Conservation (phyloP, 2,888 invertebrate species). For the Parnassius apollo region DNA sequence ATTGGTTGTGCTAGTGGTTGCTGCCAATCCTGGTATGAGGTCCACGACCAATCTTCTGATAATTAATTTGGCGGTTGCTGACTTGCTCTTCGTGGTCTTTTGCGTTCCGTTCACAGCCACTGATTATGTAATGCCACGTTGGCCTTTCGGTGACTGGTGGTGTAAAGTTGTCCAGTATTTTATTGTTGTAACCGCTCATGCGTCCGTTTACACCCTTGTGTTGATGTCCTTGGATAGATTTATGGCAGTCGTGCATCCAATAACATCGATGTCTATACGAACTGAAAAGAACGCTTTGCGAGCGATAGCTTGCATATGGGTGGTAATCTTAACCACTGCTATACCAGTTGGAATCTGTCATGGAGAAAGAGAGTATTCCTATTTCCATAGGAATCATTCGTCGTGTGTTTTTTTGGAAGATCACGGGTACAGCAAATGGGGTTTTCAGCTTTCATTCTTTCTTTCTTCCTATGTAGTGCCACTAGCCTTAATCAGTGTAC, state of each 20-base stretch:
- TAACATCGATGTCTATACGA: constrained; percentile 91
- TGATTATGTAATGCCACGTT: constrained; percentile 91
- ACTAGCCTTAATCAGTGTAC: constrained; percentile 89
- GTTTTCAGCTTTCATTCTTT: constrained; percentile 91
- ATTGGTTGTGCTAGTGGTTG: constrained; percentile 93
- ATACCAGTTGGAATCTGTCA: constrained; percentile 89
- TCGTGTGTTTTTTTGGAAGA: constrained; percentile 86
- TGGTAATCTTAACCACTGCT: constrained; percentile 88
- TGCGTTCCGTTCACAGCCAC: constrained; percentile 97
- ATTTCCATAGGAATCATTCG: constrained; percentile 83
- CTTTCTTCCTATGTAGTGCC: constrained; percentile 94
- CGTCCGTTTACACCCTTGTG: constrained; percentile 95
- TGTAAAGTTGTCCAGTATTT: constrained; percentile 95
- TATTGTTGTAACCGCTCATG: constrained; percentile 95
- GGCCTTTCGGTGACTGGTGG: constrained; percentile 95
- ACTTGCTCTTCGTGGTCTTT: constrained; percentile 94
- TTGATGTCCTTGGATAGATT: constrained; percentile 96
- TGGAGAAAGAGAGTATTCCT: constrained; percentile 86
- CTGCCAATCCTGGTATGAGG: constrained; percentile 94
- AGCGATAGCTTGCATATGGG: constrained; percentile 90
- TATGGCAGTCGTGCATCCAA: constrained; percentile 96
- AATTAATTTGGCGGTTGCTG: constrained; percentile 94
- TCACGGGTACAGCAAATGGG: constrained; percentile 81
- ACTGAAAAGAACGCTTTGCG: constrained; percentile 90
- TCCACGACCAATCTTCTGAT: constrained; percentile 96